Evolutionary conservation across 1,140 invertebrate species (phyloP), one percentile per base, ranked within the genome.

Genomic region (Elysia chlorotica): DNA sequence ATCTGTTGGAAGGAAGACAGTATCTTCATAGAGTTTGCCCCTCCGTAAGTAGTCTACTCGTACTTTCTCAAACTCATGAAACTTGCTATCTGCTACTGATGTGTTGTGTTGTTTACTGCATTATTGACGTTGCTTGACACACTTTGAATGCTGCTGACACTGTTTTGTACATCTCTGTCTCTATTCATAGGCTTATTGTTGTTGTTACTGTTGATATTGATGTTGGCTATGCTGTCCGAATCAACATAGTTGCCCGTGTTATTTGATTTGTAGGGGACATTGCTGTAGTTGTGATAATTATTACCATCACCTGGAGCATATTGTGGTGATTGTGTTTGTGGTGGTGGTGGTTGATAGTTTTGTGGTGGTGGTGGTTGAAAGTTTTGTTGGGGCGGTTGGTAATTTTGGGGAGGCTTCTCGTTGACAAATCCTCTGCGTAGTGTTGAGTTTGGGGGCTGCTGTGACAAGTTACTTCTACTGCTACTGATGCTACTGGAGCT

Each of bases 11-110:
- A 90, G 87, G 85, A 93, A 93, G 66, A 93, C 92, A 0, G 88
- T 88, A 82, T 93, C 92, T 75, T 93, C 92, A 81, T 90, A 93
- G 19, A 93, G 85, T 3, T 87, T 82, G 2, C 91, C 90, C 74
- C 91, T 89, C 65, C 80, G 73, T 28, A 92, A 37, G 61, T 75
- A 80, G 30, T 83, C 79, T 6, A 71, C 70, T 33, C 79, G 74
- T 19, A 80, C 62, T 41, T 76, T 77, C 57, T 79, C 74, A 78
- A 81, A 84, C 57, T 79, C 75, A 71, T 63, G 59, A 48, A 71
- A 71, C n/a, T 37, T 71, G 38, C n/a, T 63, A 35, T 71, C 69
- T 31, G 37, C 10, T 17, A 41, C 65, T n/a, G n/a, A 10, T 48
- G 10, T 48, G 41, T n/a, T 48, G 10, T 48, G 41, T 25, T 17